Percentiles rank a stretch among this genome's conserved stretches.
Evolutionary conservation across 2,797 vertebrate genomes (phyloP).

Genomic region (Fistularia tabacaria): DNA sequence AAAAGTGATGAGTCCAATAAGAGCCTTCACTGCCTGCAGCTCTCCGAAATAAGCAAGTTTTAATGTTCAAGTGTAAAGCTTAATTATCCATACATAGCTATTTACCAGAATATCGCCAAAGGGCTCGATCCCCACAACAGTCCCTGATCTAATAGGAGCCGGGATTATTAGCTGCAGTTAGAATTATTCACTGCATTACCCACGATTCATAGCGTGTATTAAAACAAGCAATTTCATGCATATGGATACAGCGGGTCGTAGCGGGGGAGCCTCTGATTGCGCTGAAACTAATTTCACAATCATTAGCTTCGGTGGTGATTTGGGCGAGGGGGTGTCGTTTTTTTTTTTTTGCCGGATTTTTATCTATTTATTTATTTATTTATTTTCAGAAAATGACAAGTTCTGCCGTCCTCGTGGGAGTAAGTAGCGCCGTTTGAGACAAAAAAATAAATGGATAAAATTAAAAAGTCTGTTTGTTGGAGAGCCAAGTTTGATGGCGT

Average conservation of each 20-base stretch:
- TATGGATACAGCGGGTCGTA: conserved; percentile 97
- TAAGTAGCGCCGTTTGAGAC: background rate
- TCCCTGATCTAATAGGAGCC: conserved; percentile 87
- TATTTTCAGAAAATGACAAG: conserved; percentile 20
- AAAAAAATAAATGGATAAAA: too few relatives aligned
- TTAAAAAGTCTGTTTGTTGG: too few relatives aligned
- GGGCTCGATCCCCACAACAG: conserved; percentile 80
- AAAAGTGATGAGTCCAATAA: conserved; percentile 62
- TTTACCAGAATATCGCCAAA: conserved; percentile 90
- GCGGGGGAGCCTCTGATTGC: conserved; percentile 93
- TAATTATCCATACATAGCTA: conserved; percentile 86
- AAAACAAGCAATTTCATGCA: conserved; percentile 99
- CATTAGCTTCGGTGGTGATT: conserved; percentile 89
- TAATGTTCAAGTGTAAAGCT: conserved; percentile 84
- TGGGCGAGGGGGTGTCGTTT: conserved; percentile 63
- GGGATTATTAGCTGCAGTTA: conserved; percentile 91
- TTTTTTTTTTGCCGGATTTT: conserved; percentile 32
- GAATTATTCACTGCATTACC: conserved; percentile 98
- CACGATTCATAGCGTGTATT: conserved; percentile 97
- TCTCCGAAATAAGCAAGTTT: conserved; percentile 80
- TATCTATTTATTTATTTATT: too few relatives aligned
- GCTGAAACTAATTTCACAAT: conserved; percentile 99
- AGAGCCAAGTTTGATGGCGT: too few relatives aligned
- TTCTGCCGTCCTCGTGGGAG: conserved; percentile 12
- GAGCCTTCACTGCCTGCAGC: conserved; percentile 67